Percentiles rank a stretch among this genome's conserved stretches.
phyloP scores from a whole-genome alignment of 2,888 invertebrate genomes.

The Drepanosiphum platanoidis region DNA sequence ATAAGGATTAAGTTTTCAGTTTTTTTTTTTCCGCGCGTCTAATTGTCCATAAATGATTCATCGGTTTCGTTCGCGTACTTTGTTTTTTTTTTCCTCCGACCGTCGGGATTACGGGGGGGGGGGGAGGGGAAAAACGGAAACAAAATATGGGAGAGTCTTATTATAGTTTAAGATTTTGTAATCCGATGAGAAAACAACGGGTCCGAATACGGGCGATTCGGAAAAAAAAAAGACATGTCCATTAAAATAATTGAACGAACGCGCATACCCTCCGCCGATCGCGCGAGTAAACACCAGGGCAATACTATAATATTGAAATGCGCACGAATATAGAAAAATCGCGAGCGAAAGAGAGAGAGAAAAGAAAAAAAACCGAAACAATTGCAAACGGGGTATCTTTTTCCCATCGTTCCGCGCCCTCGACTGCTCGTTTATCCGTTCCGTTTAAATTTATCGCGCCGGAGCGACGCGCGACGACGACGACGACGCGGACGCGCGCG shows the following conservation, averaged over 20 bases:
- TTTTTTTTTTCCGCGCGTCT: too few species aligned
- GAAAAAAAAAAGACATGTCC: background rate
- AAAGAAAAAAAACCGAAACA: background rate
- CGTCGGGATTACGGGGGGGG: background rate
- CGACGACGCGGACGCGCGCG: background rate
- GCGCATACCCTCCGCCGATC: background rate
- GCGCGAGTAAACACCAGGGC: too few species aligned
- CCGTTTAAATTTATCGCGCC: background rate
- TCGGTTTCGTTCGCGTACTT: background rate
- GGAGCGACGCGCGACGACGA: background rate
- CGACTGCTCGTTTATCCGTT: background rate
- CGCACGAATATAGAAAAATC: background rate
- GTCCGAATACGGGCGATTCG: background rate
- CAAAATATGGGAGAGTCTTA: constrained; percentile 4
- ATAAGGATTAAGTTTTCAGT: background rate
- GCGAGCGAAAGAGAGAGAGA: background rate
- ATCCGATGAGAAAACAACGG: background rate
- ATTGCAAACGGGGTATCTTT: background rate
- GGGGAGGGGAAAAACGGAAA: too few species aligned
- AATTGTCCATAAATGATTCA: constrained; percentile 3
- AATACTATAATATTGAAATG: too few species aligned
- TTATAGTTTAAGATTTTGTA: constrained; percentile 15
- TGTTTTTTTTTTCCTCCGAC: background rate
- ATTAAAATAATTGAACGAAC: background rate
- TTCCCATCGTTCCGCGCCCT: background rate